Base-by-base conservation (phyloP, 92 coral and sea anemone genomes). In the Siderastrea radians region DNA sequence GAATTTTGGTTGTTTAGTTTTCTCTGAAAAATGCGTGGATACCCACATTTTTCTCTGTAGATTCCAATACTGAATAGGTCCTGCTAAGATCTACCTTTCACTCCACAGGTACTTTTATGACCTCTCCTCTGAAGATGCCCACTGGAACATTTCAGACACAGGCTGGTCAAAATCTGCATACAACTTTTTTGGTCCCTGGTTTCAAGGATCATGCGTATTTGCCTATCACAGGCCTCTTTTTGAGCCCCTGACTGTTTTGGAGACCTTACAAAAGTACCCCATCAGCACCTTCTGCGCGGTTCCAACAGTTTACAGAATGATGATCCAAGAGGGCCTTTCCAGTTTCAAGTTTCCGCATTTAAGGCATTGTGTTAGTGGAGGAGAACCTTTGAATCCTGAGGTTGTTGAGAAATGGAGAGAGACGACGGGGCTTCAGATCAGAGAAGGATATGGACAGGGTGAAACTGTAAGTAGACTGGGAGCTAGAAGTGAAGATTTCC, bases 131-230 rank as follows among this genome's bases (percentile, higher is more conserved):
- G 95, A 86, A 9, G 98, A 95, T 70, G 86, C 89, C 50, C 92
- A 91, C 72, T 95, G 98, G 98, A 93, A 91, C 84, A 63, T 93
- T 14, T 93, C 98, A 16, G 98, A 95, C 87, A 93, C 98, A 49
- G 98, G 98, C 19, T 95, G 98, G 98, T 96, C 95, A 62, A 93
- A 93, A 62, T 86, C 94, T 67, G 98, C 98, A 0, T 95, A 90
- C 86, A 87, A 93, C 77, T 68, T 90, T 44, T 93, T 82, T 45
- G 98, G 88, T 6, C 98, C 98, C 0, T 95, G 98, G 98, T 73
- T 62, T 54, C 96, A 93, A 77, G 98, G 98, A 3, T 88, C 95
- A 48, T 94, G 96, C 46, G 90, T 87, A 45, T 95, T 95, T 83
- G 92, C 89, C 38, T 86, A 86, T 76, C 94, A 95, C 82, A 90